A percentile compares a stretch with the other conserved stretches of the same genome.
Conservation (phyloP, 2,113 vertebrate species). For the Neomonachus schauinslandi region DNA sequence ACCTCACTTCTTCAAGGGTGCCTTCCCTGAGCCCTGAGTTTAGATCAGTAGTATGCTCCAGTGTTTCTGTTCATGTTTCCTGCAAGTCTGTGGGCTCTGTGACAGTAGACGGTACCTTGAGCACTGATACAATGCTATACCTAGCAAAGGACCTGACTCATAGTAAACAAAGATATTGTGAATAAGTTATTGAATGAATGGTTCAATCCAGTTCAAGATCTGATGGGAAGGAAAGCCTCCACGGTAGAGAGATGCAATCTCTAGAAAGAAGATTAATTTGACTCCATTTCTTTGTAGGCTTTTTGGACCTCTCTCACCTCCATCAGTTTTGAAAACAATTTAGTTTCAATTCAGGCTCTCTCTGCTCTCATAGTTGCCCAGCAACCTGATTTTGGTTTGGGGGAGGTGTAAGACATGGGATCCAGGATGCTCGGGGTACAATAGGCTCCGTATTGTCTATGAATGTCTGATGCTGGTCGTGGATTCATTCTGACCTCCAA, state of each 20-base stretch:
- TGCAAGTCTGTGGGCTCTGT: background rate
- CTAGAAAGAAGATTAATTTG: conserved; percentile 36
- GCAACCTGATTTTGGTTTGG: background rate
- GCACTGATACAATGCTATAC: background rate
- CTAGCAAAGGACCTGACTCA: background rate
- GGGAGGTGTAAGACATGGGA: background rate
- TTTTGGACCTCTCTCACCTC: background rate
- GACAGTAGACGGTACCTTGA: background rate
- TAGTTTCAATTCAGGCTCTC: background rate
- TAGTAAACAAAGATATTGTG: background rate
- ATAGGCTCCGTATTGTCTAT: background rate
- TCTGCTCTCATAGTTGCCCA: background rate
- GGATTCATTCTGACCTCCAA: background rate
- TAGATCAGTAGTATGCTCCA: background rate
- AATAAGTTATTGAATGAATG: background rate
- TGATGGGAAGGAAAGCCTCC: background rate
- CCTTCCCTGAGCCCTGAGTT: background rate
- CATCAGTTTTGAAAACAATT: conserved; percentile 21
- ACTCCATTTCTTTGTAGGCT: background rate
- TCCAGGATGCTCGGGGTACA: background rate
- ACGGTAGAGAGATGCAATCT: background rate
- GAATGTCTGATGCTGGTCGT: background rate
- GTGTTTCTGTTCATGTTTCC: background rate
- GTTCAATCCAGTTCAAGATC: background rate
- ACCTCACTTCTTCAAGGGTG: background rate